Conservation (phyloP, 2,113 vertebrate species). For the Dicaeum eximium region DNA sequence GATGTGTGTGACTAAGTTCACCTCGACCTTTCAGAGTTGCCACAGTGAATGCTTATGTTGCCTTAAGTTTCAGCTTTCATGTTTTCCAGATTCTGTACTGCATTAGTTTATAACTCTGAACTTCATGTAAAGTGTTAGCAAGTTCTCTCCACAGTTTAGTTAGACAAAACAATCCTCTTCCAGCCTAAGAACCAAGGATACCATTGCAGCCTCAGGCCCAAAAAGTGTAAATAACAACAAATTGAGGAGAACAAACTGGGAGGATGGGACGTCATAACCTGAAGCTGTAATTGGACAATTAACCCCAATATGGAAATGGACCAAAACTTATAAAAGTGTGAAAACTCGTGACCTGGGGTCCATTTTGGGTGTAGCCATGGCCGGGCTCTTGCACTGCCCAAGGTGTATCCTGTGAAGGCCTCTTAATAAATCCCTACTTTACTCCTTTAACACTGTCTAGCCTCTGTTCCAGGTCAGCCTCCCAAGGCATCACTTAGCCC, state of each 20-base stretch:
- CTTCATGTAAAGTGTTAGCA: not conserved
- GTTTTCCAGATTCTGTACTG: not conserved
- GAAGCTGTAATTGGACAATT: not conserved
- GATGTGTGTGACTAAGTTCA: not conserved
- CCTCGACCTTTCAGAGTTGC: not conserved
- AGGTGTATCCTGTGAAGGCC: not conserved
- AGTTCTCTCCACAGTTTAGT: not conserved
- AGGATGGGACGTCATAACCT: not conserved
- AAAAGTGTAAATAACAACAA: not conserved
- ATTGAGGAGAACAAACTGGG: not conserved
- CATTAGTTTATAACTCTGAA: not conserved
- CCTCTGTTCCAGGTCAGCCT: not conserved
- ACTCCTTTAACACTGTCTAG: not conserved
- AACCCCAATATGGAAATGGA: not conserved
- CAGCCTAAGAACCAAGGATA: not conserved
- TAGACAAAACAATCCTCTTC: not conserved
- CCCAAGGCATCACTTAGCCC: not conserved
- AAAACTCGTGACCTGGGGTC: accelerated
- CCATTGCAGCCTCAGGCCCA: not conserved
- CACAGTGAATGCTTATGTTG: not conserved
- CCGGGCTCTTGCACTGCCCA: not conserved
- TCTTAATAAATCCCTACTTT: not conserved
- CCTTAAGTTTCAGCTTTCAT: not conserved
- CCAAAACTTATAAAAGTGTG: not conserved
- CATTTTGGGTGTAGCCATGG: not conserved